Evolutionary conservation across 1,140 invertebrate genomes (phyloP), one percentile per base, ranked within the genome.

Genomic region (Grapholita molesta): DNA sequence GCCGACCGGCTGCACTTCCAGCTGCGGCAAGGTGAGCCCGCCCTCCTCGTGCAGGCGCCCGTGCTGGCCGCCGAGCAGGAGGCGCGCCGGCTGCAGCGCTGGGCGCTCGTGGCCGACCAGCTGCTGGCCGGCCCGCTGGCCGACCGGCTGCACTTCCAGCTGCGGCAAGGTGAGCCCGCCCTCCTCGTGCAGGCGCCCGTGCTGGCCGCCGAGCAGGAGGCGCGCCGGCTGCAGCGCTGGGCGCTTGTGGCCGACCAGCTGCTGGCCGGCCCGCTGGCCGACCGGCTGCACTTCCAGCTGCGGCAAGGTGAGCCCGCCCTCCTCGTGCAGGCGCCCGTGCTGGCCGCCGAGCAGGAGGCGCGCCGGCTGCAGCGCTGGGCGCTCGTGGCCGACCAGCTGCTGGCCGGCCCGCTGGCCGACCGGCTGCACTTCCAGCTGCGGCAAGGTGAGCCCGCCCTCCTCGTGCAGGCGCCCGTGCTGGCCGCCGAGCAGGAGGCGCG

Each of bases 11-110:
- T 95, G 68, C 93, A 95, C 88, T 99, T 99, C 88, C 97, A 99
- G 85, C 93, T 99, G 6, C 93, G 98, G 15, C 98, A 99, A 88
- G 97, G 97, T 48, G 18, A 48, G 8, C 1, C 3, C 28, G n/a
- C n/a, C n/a, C 15, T 38, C 98, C 1, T 92, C 99, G 65, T 98
- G 99, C 91, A 99, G 99, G 89, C 99, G 98, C 90, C 92, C 99
- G 48, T 94, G 98, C 21, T 96, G 99, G 0, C 99, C n/a, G n/a
- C n/a, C 98, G 0, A 90, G 98, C 1, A 98, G 99, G 84, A 99
- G 83, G 98, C 98, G 0, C 93, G 97, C n/a, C n/a, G n/a, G n/a
- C n/a, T n/a, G n/a, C n/a, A n/a, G 66, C 98, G 99, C 88, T 96
- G 97, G 0, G 97, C 98, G 0, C 92, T 99, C 7, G 96, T 99